Evolutionary conservation across 2,888 invertebrate genomes (phyloP), one percentile per base, ranked within the genome.

Genomic region (Nomada goodeniana): DNA sequence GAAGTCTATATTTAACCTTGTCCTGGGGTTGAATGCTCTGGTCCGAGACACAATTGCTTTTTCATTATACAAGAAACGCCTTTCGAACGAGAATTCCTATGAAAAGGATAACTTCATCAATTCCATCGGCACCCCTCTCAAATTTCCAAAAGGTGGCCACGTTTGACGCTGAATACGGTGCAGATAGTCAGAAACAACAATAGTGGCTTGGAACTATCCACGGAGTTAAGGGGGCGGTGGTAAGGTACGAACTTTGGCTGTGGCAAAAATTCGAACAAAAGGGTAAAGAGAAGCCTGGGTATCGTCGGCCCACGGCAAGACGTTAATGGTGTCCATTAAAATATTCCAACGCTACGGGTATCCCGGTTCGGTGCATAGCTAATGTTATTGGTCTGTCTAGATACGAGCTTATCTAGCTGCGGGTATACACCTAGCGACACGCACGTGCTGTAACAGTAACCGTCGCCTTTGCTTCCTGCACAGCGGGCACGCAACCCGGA

Each of bases 311-410:
- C 23, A 44, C 26, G 53, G 73, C 20, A 64, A 73, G 50, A 59
- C 65, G 73, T 42, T 67, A 78, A 75, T 60, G 75, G 65, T 23
- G 3, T 60, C 13, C 47, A 75, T 67, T 67, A 65, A 78, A 78
- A 53, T 75, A 75, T 78, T 75, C 67, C 53, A 42, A 36, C 42
- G 78, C 52, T 57, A 50, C 36, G 23, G 52, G 68, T 52, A 67
- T 57, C 63, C 44, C 26, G 53, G 53, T 52, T 67, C 53, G 67
- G 61, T 55, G 72, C 78, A 68, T 63, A 26, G 78, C 63, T 78
- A 80, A 78, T 68, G 78, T 78, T 80, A 80, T 80, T 80, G 67
- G 50, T 42, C 65, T 29, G 63, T n/a, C 76, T 68, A 76, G 76
- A 76, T 76, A 76, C n/a, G 44, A 13, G 79, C 79, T 79, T 79